phyloP scores from a whole-genome alignment of 2,797 vertebrate species.

The Eutrigla gurnardus region DNA sequence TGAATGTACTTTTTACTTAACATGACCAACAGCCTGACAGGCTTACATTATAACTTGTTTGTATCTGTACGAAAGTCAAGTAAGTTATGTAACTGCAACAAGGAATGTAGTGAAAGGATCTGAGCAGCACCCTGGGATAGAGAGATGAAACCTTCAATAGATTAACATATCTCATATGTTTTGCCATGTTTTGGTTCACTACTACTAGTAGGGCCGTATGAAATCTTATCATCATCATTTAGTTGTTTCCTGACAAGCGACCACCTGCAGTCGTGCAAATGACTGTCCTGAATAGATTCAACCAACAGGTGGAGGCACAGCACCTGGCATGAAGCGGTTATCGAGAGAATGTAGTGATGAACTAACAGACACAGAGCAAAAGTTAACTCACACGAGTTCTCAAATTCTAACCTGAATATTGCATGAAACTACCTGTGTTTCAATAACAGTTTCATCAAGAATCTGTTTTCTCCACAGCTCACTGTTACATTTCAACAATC shows the following conservation, averaged over 20 bases:
- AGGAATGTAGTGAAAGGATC: too few relatives aligned
- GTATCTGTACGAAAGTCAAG: too few relatives aligned
- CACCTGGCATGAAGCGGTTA: slow-evolving; percentile 8
- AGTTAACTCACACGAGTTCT: neutral
- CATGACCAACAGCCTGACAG: too few relatives aligned
- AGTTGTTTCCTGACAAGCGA: neutral
- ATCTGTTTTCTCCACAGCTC: slow-evolving; percentile 46
- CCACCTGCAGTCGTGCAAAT: neutral
- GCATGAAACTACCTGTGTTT: neutral
- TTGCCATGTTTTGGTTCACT: too few relatives aligned
- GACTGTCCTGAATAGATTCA: slow-evolving; percentile 5
- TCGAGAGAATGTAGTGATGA: neutral
- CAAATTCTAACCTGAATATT: fast-evolving
- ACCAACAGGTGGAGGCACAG: slow-evolving; percentile 63
- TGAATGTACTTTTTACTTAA: too few relatives aligned
- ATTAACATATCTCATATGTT: too few relatives aligned
- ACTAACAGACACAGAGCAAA: neutral
- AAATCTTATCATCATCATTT: too few relatives aligned
- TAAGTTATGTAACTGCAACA: too few relatives aligned
- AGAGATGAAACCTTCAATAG: too few relatives aligned
- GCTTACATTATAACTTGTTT: too few relatives aligned
- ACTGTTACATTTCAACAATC: slow-evolving; percentile 50
- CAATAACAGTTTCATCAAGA: neutral
- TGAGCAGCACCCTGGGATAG: too few relatives aligned
- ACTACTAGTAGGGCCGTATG: too few relatives aligned